Percentiles rank a stretch among this genome's conserved stretches.
Conservation (phyloP, 2,888 invertebrate species). For the Sesia apiformis region DNA sequence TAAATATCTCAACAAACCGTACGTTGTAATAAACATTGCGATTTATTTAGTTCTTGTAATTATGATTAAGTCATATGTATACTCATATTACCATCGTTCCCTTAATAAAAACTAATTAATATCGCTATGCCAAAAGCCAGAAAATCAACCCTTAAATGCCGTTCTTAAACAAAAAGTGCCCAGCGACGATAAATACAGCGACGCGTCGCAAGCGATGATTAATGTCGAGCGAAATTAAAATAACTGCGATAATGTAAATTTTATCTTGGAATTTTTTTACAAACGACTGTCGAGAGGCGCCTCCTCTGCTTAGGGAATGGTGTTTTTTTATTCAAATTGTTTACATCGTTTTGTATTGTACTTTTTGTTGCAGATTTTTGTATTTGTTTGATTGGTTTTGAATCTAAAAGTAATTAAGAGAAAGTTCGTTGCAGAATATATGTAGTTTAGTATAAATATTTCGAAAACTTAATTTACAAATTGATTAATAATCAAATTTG, state of each 20-base stretch:
- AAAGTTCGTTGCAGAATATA: no score
- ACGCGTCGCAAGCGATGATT: conserved; percentile 45
- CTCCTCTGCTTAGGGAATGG: not conserved
- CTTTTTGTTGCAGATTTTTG: no score
- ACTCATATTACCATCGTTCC: no score
- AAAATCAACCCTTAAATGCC: conserved; percentile 38
- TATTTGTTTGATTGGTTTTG: no score
- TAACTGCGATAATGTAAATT: conserved; percentile 59
- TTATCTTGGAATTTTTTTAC: conserved; percentile 49
- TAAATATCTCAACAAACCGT: no score
- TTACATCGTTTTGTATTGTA: not conserved
- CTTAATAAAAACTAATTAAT: not conserved
- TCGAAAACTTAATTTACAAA: no score
- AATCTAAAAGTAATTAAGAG: no score
- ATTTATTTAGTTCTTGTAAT: no score
- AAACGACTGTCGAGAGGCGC: conserved; percentile 34
- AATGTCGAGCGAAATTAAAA: conserved; percentile 67
- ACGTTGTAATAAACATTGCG: no score
- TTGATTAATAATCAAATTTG: no score
- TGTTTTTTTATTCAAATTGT: not conserved
- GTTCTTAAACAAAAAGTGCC: conserved; percentile 44
- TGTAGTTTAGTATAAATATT: no score
- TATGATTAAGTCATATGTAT: no score
- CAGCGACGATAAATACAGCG: conserved; percentile 32
- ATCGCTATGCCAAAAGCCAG: conserved; percentile 9